Evolutionary conservation across 2,797 vertebrate genomes (phyloP).

Genomic region (Acipenser oxyrinchus): DNA sequence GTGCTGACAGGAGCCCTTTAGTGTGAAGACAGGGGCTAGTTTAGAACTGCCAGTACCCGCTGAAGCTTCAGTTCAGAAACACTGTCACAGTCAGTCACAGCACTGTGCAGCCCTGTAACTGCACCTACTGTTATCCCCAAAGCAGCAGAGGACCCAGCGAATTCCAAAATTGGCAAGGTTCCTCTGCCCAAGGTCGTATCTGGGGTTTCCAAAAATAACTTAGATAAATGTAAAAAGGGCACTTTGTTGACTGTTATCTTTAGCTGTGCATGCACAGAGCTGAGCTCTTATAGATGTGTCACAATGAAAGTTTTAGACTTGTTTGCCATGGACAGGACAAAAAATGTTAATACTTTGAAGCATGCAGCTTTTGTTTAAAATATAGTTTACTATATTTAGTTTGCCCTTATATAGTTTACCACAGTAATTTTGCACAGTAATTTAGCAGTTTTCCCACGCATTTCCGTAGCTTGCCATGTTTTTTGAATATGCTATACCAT

Average conservation of each 20-base stretch:
- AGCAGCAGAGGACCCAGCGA: constrained; percentile 51
- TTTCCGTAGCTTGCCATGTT: too few relatives aligned
- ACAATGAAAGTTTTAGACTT: constrained; percentile 59
- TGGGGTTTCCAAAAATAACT: constrained; percentile 85
- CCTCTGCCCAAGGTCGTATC: constrained; percentile 76
- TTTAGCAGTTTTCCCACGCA: too few relatives aligned
- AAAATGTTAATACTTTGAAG: constrained; percentile 17
- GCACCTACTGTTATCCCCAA: constrained; percentile 17
- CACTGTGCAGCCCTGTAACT: constrained; percentile 15
- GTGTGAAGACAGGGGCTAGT: too few relatives aligned
- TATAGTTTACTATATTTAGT: too few relatives aligned
- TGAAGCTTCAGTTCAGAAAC: too few relatives aligned
- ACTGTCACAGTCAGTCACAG: too few relatives aligned
- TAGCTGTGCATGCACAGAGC: constrained; percentile 73
- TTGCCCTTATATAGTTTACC: too few relatives aligned
- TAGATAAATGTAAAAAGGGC: constrained; percentile 68
- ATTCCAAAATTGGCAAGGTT: constrained; percentile 83
- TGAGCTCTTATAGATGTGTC: constrained; percentile 75
- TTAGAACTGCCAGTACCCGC: too few relatives aligned
- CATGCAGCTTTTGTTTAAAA: too few relatives aligned
- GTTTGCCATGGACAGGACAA: constrained; percentile 46
- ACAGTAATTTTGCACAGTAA: too few relatives aligned
- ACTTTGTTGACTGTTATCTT: constrained; percentile 85
- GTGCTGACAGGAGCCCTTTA: too few relatives aligned
- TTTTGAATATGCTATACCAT: too few relatives aligned